A percentile compares a stretch with the other conserved stretches of the same genome.
Conservation (phyloP, 2,113 vertebrate genomes). For the Psittacula cyanocephala region DNA sequence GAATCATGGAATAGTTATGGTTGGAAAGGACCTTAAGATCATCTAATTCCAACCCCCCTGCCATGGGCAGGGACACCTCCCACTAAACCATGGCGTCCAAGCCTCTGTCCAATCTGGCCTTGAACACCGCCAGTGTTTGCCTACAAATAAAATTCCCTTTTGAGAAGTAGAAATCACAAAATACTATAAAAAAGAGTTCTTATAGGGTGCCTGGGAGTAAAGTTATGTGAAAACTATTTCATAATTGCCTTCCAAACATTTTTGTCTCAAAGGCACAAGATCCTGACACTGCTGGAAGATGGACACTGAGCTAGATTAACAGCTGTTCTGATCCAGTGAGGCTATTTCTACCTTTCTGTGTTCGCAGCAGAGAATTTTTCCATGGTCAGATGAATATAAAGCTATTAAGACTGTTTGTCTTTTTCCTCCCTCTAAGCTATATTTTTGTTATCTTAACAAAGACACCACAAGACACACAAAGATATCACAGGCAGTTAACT, state of each 20-base stretch:
- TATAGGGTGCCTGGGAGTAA: neutral
- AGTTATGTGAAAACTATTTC: neutral
- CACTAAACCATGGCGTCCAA: too few relatives aligned
- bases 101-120: too few relatives aligned
- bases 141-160: neutral
- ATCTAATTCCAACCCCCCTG: too few relatives aligned
- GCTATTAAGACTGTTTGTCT: neutral
- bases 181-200: neutral
- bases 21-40: too few relatives aligned
- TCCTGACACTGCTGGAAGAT: neutral
- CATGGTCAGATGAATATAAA: neutral
- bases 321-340: neutral
- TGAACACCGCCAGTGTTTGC: neutral
- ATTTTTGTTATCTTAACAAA: constrained; percentile 6
- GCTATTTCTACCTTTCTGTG: neutral
- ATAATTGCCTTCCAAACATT: neutral
- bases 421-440: neutral
- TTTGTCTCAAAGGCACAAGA: neutral
- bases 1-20: too few relatives aligned
- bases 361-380: neutral
- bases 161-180: neutral
- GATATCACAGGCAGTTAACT: neutral
- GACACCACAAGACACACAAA: neutral
- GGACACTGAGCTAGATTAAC: neutral
- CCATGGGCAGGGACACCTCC: too few relatives aligned